Evolutionary conservation across 1,140 invertebrate species (phyloP).

Genomic region (Branchinecta lynchi): DNA sequence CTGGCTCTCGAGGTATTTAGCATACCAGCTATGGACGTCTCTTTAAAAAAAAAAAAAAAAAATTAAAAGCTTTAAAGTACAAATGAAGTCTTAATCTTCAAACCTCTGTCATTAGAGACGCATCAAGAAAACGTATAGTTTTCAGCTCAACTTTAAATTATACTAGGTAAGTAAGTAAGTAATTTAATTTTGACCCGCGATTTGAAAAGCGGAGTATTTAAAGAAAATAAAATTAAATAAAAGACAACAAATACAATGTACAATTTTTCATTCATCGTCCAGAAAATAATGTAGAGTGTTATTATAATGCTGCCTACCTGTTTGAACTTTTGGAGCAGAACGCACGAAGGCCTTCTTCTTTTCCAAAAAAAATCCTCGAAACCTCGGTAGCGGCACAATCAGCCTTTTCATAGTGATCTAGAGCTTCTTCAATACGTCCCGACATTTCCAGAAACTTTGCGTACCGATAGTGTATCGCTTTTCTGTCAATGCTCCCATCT

Average conservation of each 20-base stretch:
- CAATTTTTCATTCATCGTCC: too few relatives aligned
- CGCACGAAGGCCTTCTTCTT: not conserved
- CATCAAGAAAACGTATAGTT: too few relatives aligned
- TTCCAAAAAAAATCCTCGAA: not conserved
- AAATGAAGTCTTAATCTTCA: too few relatives aligned
- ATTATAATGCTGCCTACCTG: not conserved
- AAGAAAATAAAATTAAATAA: too few relatives aligned
- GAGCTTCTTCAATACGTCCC: not conserved
- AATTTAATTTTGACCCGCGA: too few relatives aligned
- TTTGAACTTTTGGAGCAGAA: not conserved
- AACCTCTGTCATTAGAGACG: too few relatives aligned
- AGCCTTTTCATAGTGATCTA: not conserved
- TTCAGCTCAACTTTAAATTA: too few relatives aligned
- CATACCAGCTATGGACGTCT: not conserved
- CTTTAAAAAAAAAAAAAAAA: not conserved
- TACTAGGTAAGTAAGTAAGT: too few relatives aligned
- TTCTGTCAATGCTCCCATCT: not conserved
- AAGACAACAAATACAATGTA: too few relatives aligned
- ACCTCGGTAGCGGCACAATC: not conserved
- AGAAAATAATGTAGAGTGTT: constrained; percentile 1
- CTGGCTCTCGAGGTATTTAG: not conserved
- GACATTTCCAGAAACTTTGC: not conserved
- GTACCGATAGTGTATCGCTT: not conserved
- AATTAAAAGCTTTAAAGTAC: not conserved
- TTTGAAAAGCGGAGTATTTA: too few relatives aligned